A percentile compares a stretch with the other conserved stretches of the same genome.
Evolutionary conservation across 2,888 invertebrate species (phyloP).

Genomic region (Ditula angustiorana): DNA sequence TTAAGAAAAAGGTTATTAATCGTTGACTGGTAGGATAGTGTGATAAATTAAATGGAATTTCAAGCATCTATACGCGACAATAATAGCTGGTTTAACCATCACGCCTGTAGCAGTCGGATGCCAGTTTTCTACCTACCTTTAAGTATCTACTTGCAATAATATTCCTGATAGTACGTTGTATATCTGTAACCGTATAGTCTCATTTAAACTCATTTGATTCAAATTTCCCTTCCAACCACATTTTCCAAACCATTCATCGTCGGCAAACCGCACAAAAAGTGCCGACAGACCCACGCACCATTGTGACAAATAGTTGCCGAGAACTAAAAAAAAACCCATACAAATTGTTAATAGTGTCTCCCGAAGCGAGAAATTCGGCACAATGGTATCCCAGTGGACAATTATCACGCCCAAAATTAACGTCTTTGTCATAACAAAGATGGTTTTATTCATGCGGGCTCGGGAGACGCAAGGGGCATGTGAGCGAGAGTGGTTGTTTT

Average conservation of each 20-base stretch:
- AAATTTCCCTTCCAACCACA: conserved; percentile 33
- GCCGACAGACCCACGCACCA: conserved; percentile 62
- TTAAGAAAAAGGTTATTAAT: too few relatives aligned
- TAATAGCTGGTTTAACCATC: too few relatives aligned
- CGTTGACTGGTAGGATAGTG: too few relatives aligned
- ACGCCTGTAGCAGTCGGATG: too few relatives aligned
- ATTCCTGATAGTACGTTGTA: too few relatives aligned
- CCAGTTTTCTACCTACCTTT: too few relatives aligned
- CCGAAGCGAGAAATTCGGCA: conserved; percentile 78
- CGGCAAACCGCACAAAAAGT: conserved; percentile 56
- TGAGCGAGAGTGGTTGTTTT: not conserved
- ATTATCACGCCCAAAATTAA: conserved; percentile 80
- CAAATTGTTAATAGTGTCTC: conserved; percentile 76
- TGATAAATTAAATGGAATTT: too few relatives aligned
- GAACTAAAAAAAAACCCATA: conserved; percentile 60
- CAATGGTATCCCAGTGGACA: conserved; percentile 67
- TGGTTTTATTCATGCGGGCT: conserved; percentile 36
- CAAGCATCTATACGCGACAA: too few relatives aligned
- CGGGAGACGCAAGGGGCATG: not conserved
- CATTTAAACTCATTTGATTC: conserved; percentile 6
- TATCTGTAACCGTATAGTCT: too few relatives aligned
- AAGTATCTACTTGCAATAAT: too few relatives aligned
- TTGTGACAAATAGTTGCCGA: conserved; percentile 72
- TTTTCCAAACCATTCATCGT: conserved; percentile 29
- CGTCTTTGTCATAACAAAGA: conserved; percentile 73